Base-by-base conservation (phyloP, 2,888 invertebrate genomes). In the Fissipunctia ypsillon region DNA sequence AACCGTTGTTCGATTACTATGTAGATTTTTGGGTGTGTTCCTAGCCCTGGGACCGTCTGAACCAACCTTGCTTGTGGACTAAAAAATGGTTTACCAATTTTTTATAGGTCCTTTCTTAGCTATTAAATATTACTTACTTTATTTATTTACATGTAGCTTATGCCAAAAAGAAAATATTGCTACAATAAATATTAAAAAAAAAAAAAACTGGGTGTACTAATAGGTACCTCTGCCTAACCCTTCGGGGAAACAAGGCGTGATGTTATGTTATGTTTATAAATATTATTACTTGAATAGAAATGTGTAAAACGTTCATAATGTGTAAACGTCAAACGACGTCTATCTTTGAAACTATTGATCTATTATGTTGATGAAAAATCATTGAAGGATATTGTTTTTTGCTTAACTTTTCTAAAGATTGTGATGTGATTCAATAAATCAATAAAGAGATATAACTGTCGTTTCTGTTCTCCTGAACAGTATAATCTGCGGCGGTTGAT, bases 1-100 rank as follows among this genome's bases (percentile, higher is more conserved):
- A 95, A 95, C 83, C 76, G 84, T 84, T 74, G 83, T 80, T 84
- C 80, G 74, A 76, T 76, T 85, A 80, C 73, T 73, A 64, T 84
- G 85, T 85, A 84, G 84, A 69, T 48, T 77, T 52, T 59, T 41
- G 63, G 31, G 43, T 57, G 63, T 64, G 68, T 57, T 22, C 64
- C 69, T 70, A 84, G 35, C 78, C 84, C 57, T 31, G 73, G 76
- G 80, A 80, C 16, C 57, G 38, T 10, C 43, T 52, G 74, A 48
- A 64, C 64, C 38, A 48, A 73, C 57, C 64, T 80, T 64, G 25
- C 16, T 14, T 50, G 45, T 25, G n/a, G 31, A 64, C 52, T n/a
- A 3, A 16, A 28, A 59, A 14, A 5, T 52, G n/a, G 7, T 73
- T 76, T 59, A 52, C 28, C 45, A 59, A 73, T 65, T 45, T 45